phyloP scores from a whole-genome alignment of 2,113 vertebrate genomes.

The Xyliphius kryptos region DNA sequence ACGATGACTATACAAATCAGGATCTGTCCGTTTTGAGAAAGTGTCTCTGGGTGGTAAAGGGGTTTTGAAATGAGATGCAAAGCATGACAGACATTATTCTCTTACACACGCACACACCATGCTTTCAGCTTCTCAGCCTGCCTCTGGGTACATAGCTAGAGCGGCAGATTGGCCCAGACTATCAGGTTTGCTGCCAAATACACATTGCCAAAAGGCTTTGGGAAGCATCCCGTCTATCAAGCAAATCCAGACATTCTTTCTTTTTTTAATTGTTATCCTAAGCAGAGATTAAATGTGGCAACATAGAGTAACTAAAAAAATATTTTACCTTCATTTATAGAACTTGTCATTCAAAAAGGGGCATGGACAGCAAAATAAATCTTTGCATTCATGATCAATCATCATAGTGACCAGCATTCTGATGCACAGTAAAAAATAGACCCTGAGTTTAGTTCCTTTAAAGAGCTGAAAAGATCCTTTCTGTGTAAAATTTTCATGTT shows the following conservation, averaged over 20 bases:
- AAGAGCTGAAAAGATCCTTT: too few relatives aligned
- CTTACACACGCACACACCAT: background rate
- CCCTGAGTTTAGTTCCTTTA: too few relatives aligned
- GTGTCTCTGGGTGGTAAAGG: too few relatives aligned
- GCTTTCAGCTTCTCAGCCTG: conserved; percentile 16
- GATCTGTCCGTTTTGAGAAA: background rate
- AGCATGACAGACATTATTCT: conserved; percentile 34
- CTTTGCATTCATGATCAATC: too few relatives aligned
- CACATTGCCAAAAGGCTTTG: conserved; percentile 43
- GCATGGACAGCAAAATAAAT: too few relatives aligned
- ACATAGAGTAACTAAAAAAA: background rate
- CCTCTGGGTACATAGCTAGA: conserved; percentile 27
- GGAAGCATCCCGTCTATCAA: conserved; percentile 42
- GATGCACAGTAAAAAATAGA: too few relatives aligned
- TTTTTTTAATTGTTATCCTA: conserved; percentile 30
- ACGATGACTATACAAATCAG: conserved; percentile 17
- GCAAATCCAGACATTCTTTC: conserved; percentile 37
- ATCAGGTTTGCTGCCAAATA: conserved; percentile 35
- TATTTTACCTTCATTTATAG: too few relatives aligned
- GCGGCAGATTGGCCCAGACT: conserved; percentile 26
- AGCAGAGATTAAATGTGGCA: conserved; percentile 25
- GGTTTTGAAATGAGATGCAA: conserved; percentile 28
- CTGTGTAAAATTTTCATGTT: too few relatives aligned
- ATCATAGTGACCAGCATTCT: too few relatives aligned
- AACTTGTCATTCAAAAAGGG: too few relatives aligned